Base-by-base conservation (phyloP, 2,888 invertebrate genomes). In the Cerastis rubricosa region DNA sequence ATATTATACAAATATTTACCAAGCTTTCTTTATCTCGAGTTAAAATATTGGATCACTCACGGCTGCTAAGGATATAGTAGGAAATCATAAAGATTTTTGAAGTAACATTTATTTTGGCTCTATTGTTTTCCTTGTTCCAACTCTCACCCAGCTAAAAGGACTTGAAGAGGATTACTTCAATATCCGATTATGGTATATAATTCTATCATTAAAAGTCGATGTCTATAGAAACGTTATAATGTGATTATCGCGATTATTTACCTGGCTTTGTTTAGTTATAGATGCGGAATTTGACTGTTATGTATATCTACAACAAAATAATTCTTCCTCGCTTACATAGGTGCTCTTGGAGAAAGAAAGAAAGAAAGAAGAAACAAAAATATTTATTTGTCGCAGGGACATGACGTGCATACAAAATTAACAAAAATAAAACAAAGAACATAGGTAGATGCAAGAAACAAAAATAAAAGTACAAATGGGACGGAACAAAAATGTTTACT, bases 141-240 rank as follows among this genome's bases (percentile, higher is more conserved):
- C 65, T 71, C 49, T 25, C 47, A 64, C 11, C 6, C 22, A 64
- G 25, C 74, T 71, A 25, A 61, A 72, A 66, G 65, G 64, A 43
- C 47, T 74, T 64, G 71, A 69, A 68, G 61, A 61, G 73, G 78
- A 85, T 85, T 74, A 82, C 51, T 73, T 59, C 64, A 49, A 78
- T 75, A 85, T 82, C 82, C 72, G 85, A 85, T 78, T 78, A 75
- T 63, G 65, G 25, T 71, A 74, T 35, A 35, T 3, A 35, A 29
- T 22, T 59, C 14, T 40, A 35, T 80, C 64, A 47, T 80, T 35
- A 59, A 73, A 70, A 59, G 51, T 8, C 17, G 40, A 78, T 71
- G 49, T 19, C 40, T 65, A 5, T n/a, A n/a, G n/a, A n/a, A n/a
- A n/a, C n/a, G n/a, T n/a, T n/a, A n/a, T 54, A 57, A 59, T 71